Evolutionary conservation across 2,113 vertebrate genomes (phyloP), one percentile per base, ranked within the genome.

Genomic region (Ictalurus furcatus): DNA sequence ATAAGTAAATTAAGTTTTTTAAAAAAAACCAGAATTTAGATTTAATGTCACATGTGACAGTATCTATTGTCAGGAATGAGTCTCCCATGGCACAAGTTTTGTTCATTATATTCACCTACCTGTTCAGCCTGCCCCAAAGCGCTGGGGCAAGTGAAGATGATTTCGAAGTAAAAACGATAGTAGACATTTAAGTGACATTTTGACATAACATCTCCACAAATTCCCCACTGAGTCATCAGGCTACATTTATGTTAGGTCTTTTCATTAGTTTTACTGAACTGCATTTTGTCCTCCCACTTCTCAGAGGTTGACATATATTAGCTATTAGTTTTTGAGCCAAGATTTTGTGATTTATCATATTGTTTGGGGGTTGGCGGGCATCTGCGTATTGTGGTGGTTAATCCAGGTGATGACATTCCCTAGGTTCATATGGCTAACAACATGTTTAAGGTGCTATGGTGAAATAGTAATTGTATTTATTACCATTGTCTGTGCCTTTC

Each of bases 1-100:
- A 74, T 71, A 34, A 63, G 34, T 78, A 30, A 76, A 65, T 81
- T 82, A 65, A 12, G n/a, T 25, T 44, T 40, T 40, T 40, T 40
- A n/a, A n/a, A n/a, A n/a, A n/a, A 34, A 74, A 74, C 82, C 58
- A 30, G 76, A 61, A n/a, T 48, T 80, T 83, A 48, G 73, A 34
- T 59, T 59, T 17, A 25, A 48, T 56, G 28, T n/a, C 25, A n/a
- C 7, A 9, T 14, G 25, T 56, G 79, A 81, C 7, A 13, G 71
- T 11, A 85, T 30, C 16, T 71, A 59, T 23, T 40, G 30, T 40
- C 8, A 61, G 58, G 21, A 78, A n/a, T 16, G 30, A 28, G 25
- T 23, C 44, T 63, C 7, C 23, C 12, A 21, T 37, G 28, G 25
- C 16, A 76, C 34, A 23, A n/a, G 34, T 25, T 86, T 73, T 78